Evolutionary conservation across 2,888 invertebrate genomes (phyloP), one percentile per base, ranked within the genome.

Genomic region (Phrixothrix hirtus): DNA sequence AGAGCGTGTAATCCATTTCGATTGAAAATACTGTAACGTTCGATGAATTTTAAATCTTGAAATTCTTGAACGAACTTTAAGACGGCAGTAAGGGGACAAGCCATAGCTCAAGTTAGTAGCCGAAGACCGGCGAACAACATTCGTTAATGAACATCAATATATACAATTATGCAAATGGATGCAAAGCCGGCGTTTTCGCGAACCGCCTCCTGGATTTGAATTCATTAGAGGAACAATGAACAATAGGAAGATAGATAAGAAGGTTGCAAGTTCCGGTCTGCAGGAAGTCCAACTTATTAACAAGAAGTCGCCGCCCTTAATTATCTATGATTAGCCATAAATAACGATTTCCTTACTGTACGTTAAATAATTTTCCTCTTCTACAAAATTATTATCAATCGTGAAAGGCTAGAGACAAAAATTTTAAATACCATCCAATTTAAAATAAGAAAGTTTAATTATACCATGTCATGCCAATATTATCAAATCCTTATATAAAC

Each of bases 101-200:
- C 44, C 48, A 48, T 53, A 46, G 53, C 55, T 45, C 49, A 54
- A 54, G 29, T 54, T 49, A 37, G 44, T 45, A 54, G 54, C 54
- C 48, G 54, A 49, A 54, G 54, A 48, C 54, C 48, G 54, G 49
- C 55, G 55, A 55, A 55, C 55, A 55, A 55, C 55, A 55, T 73
- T 74, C 73, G 72, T 72, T 74, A 75, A 75, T 72, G 75, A 74
- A 75, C 75, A 74, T 74, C 74, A 75, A 73, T 75, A 74, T 74
- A 73, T 72, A 73, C 74, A 75, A 75, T 75, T 75, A 75, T 75
- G 75, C 72, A 75, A 75, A 75, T 74, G 61, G 64, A 74, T 75
- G 74, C 74, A 74, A 74, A 74, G 72, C 71, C 69, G 63, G 65
- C 73, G 71, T 71, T 72, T 72, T 73, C 71, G 67, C 67, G 67